phyloP scores from a whole-genome alignment of 2,797 vertebrate species.

The Acanthornis magna region DNA sequence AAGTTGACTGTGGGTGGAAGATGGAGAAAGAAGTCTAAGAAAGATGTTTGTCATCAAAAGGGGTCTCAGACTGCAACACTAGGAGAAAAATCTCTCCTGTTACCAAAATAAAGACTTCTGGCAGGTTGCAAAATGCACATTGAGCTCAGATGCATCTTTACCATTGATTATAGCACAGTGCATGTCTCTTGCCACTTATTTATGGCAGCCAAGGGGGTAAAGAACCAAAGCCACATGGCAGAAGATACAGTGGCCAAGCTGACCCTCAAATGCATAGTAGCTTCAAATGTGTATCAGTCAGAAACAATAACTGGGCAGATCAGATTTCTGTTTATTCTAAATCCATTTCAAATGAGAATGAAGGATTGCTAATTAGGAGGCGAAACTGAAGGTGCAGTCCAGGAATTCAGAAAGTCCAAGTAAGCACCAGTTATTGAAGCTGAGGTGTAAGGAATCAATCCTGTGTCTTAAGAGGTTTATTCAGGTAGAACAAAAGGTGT shows the following conservation, averaged over 20 bases:
- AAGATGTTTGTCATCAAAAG: not conserved
- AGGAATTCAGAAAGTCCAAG: not conserved
- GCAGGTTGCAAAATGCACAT: not conserved
- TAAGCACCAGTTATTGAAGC: not conserved
- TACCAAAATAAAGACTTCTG: not conserved
- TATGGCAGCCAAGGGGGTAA: not conserved
- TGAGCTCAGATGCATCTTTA: not conserved
- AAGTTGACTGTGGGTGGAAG: not conserved
- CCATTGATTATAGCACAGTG: not conserved
- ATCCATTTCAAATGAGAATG: not conserved
- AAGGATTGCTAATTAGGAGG: not conserved
- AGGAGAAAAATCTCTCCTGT: not conserved
- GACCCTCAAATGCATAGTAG: not conserved
- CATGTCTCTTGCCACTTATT: not conserved
- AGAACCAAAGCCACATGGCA: not conserved
- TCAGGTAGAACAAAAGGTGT: not conserved
- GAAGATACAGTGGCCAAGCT: not conserved
- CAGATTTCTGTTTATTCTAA: not conserved
- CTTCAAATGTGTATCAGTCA: not conserved
- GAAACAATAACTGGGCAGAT: not conserved
- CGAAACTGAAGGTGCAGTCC: not conserved
- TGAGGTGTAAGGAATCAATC: not conserved
- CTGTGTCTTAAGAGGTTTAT: not conserved
- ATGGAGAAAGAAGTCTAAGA: not conserved
- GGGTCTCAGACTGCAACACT: not conserved